Conservation (phyloP, 1,140 invertebrate genomes). For the Diabrotica undecimpunctata region DNA sequence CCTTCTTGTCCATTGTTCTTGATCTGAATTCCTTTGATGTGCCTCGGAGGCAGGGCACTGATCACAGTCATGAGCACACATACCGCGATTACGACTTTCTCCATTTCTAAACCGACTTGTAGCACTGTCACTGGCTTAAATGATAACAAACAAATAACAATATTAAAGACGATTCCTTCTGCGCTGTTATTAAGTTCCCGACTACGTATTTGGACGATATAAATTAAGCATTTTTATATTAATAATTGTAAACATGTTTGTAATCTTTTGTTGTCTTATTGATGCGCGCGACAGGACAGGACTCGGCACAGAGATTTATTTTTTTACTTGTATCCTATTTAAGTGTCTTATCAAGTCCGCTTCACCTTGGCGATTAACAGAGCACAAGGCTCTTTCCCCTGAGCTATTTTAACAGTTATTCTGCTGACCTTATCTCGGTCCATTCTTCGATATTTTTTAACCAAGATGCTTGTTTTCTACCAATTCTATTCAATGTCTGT, state of each 20-base stretch:
- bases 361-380: no score
- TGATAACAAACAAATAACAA: background rate
- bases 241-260: conserved; percentile 14
- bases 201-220: conserved; percentile 13
- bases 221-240: conserved; percentile 16
- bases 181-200: background rate
- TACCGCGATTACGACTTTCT: background rate
- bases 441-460: no score
- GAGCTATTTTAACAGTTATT: no score
- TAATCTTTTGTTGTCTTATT: conserved; percentile 15
- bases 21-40: conserved; percentile 12
- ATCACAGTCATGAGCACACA: conserved; percentile 4
- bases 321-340: no score
- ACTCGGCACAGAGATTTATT: no score
- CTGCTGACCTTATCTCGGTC: no score
- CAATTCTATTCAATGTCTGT: no score
- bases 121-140: background rate
- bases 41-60: background rate
- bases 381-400: no score
- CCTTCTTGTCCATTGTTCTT: conserved; percentile 10
- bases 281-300: background rate
- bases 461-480: no score
- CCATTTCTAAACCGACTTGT: background rate
- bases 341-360: no score
- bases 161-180: background rate